Evolutionary conservation across 2,113 vertebrate species (phyloP), one percentile per base, ranked within the genome.

Genomic region (Synodontis membranacea): DNA sequence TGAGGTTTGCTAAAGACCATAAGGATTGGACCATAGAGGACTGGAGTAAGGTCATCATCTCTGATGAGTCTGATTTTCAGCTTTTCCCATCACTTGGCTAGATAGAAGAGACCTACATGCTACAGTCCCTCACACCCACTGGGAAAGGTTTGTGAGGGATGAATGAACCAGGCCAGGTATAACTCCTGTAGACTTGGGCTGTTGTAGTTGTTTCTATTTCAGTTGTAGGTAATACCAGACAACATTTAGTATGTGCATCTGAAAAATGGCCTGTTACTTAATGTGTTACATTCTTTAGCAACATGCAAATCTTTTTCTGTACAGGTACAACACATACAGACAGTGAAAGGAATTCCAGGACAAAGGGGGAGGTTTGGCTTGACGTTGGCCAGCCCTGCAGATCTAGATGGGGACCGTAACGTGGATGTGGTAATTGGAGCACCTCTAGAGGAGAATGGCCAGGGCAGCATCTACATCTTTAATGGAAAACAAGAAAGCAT

Each of bases 381-480:
- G n/a, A 92, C 94, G 76, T 87, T 96, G 23, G 92, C 95, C 66
- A 91, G 91, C 0, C 88, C 95, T 66, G 91, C 92, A 23, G 95
- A 96, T 89, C 84, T 96, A 0, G 92, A 95, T 62, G 0, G 7
- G 5, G 95, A 96, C 37, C 7, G 81, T 25, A 2, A 93, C 17
- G 90, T 0, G 3, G 95, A 96, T 50, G 84, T 96, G 83, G 93
- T 93, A 0, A 82, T 96, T 21, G 95, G 95, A 80, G 95, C 95
- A 1, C 94, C 94, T 85, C 78, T 95, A 87, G 95, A 96, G 82
- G 91, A 95, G 11, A 12, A 91, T 0, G 91, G 92, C 5, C 86
- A 93, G 80, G 95, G 95, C n/a, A 92, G 93, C 80, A 86, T 96
- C 86, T 96, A 96, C 88, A 93, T 96, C 81, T 95, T 95, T 84